Percentiles rank a stretch among this genome's conserved stretches.
phyloP scores from a whole-genome alignment of 2,888 invertebrate species.

The Pocota personata region DNA sequence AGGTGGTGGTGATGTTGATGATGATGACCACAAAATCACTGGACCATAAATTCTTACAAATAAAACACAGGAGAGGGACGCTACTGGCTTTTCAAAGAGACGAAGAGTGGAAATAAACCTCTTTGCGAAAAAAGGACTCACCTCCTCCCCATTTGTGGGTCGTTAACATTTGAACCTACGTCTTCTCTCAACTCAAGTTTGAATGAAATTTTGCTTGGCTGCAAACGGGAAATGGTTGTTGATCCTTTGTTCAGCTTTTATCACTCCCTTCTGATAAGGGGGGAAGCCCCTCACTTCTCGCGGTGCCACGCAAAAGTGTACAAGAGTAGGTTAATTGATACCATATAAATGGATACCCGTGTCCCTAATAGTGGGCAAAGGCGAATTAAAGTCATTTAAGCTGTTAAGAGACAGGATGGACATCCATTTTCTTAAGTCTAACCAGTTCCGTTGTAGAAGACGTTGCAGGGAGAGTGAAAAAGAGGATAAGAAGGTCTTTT shows the following conservation, averaged over 20 bases:
- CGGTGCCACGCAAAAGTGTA: constrained; percentile 14
- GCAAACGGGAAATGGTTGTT: constrained; percentile 38
- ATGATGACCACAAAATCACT: constrained; percentile 62
- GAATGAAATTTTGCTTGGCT: background rate
- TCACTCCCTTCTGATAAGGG: background rate
- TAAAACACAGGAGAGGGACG: constrained; percentile 2
- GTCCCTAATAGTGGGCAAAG: constrained; percentile 21
- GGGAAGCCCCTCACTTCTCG: background rate
- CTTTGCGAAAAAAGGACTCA: background rate
- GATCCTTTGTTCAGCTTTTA: constrained; percentile 47
- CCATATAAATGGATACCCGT: constrained; percentile 33
- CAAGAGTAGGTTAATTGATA: constrained; percentile 61
- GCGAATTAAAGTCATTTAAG: constrained; percentile 58
- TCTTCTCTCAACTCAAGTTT: background rate
- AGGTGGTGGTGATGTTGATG: constrained; percentile 19
- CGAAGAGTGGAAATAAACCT: constrained; percentile 4
- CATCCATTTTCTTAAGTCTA: constrained; percentile 37
- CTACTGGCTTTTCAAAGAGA: background rate
- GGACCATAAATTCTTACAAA: constrained; percentile 47
- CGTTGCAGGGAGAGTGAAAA: background rate
- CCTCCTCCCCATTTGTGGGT: constrained; percentile 31
- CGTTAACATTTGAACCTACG: constrained; percentile 68
- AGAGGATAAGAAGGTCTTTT: background rate
- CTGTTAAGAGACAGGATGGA: constrained; percentile 35
- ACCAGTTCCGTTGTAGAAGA: background rate